Percentiles rank a stretch among this genome's conserved stretches.
phyloP scores from a whole-genome alignment of 2,888 invertebrate species.

The Drosophila emarginata region DNA sequence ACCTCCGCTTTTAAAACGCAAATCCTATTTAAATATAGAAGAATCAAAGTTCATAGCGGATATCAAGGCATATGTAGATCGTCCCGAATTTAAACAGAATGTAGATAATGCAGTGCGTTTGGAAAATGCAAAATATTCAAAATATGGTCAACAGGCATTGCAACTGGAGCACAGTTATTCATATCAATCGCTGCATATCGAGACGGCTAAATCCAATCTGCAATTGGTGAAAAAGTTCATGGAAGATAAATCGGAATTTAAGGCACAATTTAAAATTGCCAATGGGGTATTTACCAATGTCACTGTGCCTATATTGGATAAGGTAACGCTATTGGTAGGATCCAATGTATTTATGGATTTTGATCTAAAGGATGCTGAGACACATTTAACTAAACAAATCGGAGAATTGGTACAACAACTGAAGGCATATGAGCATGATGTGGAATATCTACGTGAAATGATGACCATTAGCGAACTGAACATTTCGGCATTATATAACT shows the following conservation, averaged over 20 bases:
- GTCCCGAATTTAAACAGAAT: slow-evolving; percentile 14
- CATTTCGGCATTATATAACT: slow-evolving; percentile 15
- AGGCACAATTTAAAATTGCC: slow-evolving; percentile 18
- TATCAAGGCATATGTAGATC: slow-evolving; percentile 10
- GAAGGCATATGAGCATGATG: slow-evolving; percentile 25
- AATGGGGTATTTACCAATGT: slow-evolving; percentile 14
- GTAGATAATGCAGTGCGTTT: not conserved
- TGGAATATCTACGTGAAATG: slow-evolving; percentile 40
- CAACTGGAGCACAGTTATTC: slow-evolving; percentile 10
- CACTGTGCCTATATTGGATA: slow-evolving; percentile 20
- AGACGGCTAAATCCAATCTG: slow-evolving; percentile 33
- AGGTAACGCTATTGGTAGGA: slow-evolving; percentile 20
- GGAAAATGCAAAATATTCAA: not conserved
- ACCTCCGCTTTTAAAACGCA: slow-evolving; percentile 21
- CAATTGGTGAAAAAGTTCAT: slow-evolving; percentile 24
- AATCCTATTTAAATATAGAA: slow-evolving; percentile 23
- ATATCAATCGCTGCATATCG: not conserved
- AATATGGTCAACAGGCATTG: slow-evolving; percentile 12
- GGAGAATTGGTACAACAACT: slow-evolving; percentile 9
- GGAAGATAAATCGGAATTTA: not conserved
- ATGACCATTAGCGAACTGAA: slow-evolving; percentile 27
- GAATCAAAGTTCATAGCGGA: slow-evolving; percentile 18
- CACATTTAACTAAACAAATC: slow-evolving; percentile 14
- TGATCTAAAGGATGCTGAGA: slow-evolving; percentile 25
- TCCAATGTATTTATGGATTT: slow-evolving; percentile 27